A percentile compares a stretch with the other conserved stretches of the same genome.
Conservation (phyloP, 1,140 invertebrate genomes). For the Lepidotrigona ventralis region DNA sequence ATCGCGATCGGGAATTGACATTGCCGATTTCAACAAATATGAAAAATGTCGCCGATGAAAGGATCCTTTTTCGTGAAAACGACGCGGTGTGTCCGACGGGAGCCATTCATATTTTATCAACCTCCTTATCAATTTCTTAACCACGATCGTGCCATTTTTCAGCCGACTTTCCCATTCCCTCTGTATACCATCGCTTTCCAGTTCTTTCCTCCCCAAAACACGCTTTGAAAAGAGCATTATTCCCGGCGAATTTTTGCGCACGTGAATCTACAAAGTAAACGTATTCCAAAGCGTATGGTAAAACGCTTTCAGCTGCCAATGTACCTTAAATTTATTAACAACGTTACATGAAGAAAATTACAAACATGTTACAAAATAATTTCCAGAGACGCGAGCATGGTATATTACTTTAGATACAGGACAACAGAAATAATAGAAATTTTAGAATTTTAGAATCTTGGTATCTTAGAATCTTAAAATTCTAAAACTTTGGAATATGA, state of each 20-base stretch:
- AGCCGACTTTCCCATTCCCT: slow-evolving; percentile 46
- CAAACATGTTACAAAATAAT: neutral
- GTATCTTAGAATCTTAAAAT: too few relatives aligned
- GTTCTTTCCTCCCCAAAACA: slow-evolving; percentile 14
- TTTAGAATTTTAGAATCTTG: too few relatives aligned
- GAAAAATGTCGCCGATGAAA: slow-evolving; percentile 33
- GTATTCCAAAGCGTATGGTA: neutral
- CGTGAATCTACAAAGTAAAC: slow-evolving; percentile 23
- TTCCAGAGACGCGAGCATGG: neutral
- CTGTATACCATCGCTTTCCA: slow-evolving; percentile 17
- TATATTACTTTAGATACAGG: neutral
- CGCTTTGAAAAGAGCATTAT: slow-evolving; percentile 25
- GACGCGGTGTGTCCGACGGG: slow-evolving; percentile 34
- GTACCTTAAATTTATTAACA: slow-evolving; percentile 12
- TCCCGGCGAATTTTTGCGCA: slow-evolving; percentile 3
- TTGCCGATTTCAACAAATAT: slow-evolving; percentile 40
- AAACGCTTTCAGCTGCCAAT: neutral
- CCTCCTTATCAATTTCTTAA: slow-evolving; percentile 73
- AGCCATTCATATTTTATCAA: slow-evolving; percentile 71
- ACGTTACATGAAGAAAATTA: neutral
- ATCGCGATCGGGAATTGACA: slow-evolving; percentile 24
- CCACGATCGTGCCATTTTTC: slow-evolving; percentile 66
- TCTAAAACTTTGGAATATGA: too few relatives aligned
- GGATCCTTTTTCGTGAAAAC: slow-evolving; percentile 45
- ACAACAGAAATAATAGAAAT: too few relatives aligned